Percentiles rank a stretch among this genome's conserved stretches.
Evolutionary conservation across 2,113 vertebrate species (phyloP).

Genomic region (Polyodon spathula): DNA sequence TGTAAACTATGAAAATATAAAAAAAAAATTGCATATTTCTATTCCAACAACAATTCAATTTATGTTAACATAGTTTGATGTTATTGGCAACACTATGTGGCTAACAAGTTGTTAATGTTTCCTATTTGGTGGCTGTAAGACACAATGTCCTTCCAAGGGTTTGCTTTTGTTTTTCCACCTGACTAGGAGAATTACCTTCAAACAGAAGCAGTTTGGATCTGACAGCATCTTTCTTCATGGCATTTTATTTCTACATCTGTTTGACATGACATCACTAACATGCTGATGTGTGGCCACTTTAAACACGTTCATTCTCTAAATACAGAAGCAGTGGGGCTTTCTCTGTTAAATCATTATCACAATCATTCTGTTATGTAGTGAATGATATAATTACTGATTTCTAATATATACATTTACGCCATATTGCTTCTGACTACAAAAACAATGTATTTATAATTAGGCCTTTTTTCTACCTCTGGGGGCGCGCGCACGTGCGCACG

Average conservation of each 20-base stretch:
- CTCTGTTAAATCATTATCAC: neutral
- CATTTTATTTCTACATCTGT: slow-evolving; percentile 29
- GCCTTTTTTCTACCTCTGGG: too few relatives aligned
- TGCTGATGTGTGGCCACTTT: slow-evolving; percentile 29
- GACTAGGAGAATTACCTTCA: slow-evolving; percentile 29
- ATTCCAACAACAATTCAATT: neutral
- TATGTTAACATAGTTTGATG: slow-evolving; percentile 9
- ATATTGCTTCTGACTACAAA: too few relatives aligned
- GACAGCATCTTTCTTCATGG: slow-evolving; percentile 32
- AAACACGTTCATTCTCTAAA: slow-evolving; percentile 8
- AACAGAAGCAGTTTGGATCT: slow-evolving; percentile 20
- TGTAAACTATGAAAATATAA: neutral
- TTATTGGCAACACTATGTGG: slow-evolving; percentile 10
- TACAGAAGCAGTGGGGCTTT: neutral
- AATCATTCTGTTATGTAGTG: neutral
- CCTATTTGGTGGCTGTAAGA: slow-evolving; percentile 13
- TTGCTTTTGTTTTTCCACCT: slow-evolving; percentile 28
- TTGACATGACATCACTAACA: slow-evolving; percentile 22
- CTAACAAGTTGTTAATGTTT: slow-evolving; percentile 6
- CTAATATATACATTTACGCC: too few relatives aligned
- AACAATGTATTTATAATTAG: too few relatives aligned
- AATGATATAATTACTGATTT: too few relatives aligned
- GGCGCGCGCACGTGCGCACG: too few relatives aligned
- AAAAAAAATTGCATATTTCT: neutral
- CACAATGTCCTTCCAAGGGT: slow-evolving; percentile 13